Evolutionary conservation across 2,113 vertebrate species (phyloP), one percentile per base, ranked within the genome.

Genomic region (Tor tambroides): DNA sequence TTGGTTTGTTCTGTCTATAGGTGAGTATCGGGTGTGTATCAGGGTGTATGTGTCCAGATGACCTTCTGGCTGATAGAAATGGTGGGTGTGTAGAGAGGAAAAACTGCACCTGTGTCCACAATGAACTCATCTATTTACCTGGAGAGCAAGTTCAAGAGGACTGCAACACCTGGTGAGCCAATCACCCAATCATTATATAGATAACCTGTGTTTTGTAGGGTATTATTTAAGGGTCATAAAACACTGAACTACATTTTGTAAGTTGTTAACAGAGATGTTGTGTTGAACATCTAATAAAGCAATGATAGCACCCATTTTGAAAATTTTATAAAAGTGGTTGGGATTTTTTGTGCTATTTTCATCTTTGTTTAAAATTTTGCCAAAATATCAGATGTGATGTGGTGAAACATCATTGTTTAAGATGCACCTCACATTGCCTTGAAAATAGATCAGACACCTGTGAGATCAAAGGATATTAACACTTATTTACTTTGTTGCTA

Each of bases 101-200:
- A 0, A 28, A 95, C 1, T 99, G 98, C 80, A 96, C 96, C 1
- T 99, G 98, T 56, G 2, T 93, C 88, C 96, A 98, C 89, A 96
- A 97, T 5, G 96, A 95, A 76, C 91, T 92, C 75, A 91, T 6
- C 51, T 96, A 97, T 86, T 80, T 35, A 15, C 90, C 95, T 11
- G 97, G 97, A 77, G 74, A 96, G 71, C 93, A 85, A 21, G 87
- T 98, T 67, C 93, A 91, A 38, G 93, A 96, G 26, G 93, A 96
- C 77, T 99, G 98, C 91, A 98, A 99, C 83, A 96, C 88, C 84
- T 99, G 98, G 98, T 98, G 92, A 91, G 75, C 28, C 65, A 32
- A 61, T 30, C 19, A 21, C 1, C 5, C 63, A 28, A 6, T 32
- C 65, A 19, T 69, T 2, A 69, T 9, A 41, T 41, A 41, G 7